Evolutionary conservation across 2,797 vertebrate genomes (phyloP).

Genomic region (Glossophaga mutica): DNA sequence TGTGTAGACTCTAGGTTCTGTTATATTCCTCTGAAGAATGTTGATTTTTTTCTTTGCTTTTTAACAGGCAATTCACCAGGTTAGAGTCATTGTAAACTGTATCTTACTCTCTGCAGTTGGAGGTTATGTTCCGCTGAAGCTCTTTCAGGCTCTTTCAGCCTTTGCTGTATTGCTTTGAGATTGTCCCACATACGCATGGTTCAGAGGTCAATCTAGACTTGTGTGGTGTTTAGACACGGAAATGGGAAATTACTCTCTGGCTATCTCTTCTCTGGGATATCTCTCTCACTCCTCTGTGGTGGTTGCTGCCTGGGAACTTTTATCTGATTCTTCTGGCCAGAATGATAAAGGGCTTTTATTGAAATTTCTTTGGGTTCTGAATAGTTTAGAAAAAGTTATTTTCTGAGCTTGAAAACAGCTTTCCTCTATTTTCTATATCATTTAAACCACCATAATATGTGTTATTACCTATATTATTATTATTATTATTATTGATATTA

Average conservation of each 20-base stretch:
- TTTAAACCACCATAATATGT: neutral
- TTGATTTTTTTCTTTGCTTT: neutral
- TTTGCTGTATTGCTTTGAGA: neutral
- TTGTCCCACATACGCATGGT: neutral
- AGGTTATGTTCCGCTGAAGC: neutral
- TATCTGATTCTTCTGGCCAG: neutral
- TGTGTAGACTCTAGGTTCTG: neutral
- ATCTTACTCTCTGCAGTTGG: neutral
- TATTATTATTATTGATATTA: neutral
- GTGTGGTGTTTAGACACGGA: neutral
- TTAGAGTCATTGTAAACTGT: neutral
- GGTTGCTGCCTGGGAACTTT: neutral
- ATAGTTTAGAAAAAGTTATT: neutral
- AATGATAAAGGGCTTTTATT: neutral
- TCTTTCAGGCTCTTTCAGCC: neutral
- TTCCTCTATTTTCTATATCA: neutral
- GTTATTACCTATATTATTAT: neutral
- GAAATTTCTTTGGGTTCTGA: neutral
- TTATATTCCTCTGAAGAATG: constrained; percentile 20
- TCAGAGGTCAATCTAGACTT: neutral
- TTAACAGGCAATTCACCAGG: neutral
- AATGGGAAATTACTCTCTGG: neutral
- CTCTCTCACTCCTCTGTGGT: neutral
- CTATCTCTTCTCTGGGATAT: neutral
- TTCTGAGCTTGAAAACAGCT: neutral